phyloP scores from a whole-genome alignment of 1,140 invertebrate species.

The Streblospio benedicti region DNA sequence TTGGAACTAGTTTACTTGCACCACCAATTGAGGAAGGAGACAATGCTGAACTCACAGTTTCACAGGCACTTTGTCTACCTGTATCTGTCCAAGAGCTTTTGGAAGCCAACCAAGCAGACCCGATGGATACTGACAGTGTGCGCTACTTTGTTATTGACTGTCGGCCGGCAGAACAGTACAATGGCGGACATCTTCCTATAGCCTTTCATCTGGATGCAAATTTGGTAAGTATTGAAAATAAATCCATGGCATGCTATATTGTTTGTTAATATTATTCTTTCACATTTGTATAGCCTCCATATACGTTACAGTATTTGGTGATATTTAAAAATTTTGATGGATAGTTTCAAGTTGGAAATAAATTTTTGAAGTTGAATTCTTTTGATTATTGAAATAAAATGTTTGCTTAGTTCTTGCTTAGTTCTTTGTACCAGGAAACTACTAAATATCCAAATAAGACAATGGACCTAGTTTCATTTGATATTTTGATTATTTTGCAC shows the following conservation, averaged over 20 bases:
- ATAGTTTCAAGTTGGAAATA: no score
- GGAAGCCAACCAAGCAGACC: constrained; percentile 34
- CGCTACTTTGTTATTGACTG: constrained; percentile 95
- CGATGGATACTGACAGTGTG: constrained; percentile 41
- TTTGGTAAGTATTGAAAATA: constrained; percentile 59
- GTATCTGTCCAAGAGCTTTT: constrained; percentile 62
- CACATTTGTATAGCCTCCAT: constrained; percentile 13
- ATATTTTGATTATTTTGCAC: constrained; percentile 11
- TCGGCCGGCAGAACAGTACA: constrained; percentile 90
- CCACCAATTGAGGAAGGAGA: constrained; percentile 28
- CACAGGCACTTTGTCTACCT: constrained; percentile 84
- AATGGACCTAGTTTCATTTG: no score
- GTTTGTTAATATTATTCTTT: neutral
- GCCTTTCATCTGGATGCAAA: constrained; percentile 97
- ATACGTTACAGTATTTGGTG: no score
- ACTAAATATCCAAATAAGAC: no score
- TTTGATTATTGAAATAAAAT: no score
- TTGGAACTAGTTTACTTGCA: constrained; percentile 45
- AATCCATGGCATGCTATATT: constrained; percentile 1
- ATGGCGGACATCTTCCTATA: constrained; percentile 87
- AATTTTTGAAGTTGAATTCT: no score
- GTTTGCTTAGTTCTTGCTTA: no score
- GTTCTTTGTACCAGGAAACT: no score
- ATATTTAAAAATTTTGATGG: no score
- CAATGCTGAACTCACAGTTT: constrained; percentile 49